Evolutionary conservation across 2,113 vertebrate genomes (phyloP).

Genomic region (Lutjanus erythropterus): DNA sequence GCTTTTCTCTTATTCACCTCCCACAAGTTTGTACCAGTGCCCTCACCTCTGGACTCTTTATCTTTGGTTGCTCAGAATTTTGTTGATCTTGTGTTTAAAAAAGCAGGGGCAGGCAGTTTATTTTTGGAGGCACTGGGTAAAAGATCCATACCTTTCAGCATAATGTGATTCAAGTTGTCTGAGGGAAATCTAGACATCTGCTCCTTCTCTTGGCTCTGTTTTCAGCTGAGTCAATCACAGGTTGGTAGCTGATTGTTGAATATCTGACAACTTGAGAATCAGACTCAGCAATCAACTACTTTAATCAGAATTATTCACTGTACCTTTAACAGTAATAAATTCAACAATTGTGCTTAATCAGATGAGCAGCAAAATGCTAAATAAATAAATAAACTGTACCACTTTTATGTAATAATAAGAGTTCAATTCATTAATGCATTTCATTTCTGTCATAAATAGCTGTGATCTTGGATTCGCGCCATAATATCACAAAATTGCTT

Average conservation of each 20-base stretch:
- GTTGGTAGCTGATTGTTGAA: no score
- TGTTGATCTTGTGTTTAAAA: no score
- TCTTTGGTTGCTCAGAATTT: background rate
- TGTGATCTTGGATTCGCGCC: conserved; percentile 6
- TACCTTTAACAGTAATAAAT: background rate
- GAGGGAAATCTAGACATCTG: no score
- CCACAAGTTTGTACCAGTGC: background rate
- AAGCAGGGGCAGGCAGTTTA: no score
- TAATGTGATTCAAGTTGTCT: no score
- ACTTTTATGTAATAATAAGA: background rate
- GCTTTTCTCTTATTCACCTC: conserved; percentile 1
- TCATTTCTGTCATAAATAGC: background rate
- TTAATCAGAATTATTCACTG: no score
- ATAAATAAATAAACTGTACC: conserved; percentile 24
- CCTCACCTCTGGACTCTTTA: background rate
- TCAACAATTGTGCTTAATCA: background rate
- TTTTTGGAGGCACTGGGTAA: no score
- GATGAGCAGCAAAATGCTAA: conserved; percentile 2
- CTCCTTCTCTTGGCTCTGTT: no score
- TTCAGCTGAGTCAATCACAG: no score
- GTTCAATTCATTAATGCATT: conserved; percentile 16
- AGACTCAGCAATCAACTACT: no score
- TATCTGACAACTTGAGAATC: no score
- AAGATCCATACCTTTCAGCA: no score
- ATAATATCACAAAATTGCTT: conserved; percentile 9